A percentile compares a stretch with the other conserved stretches of the same genome.
Conservation (phyloP, 1,140 invertebrate species). For the Atta cephalotes region DNA sequence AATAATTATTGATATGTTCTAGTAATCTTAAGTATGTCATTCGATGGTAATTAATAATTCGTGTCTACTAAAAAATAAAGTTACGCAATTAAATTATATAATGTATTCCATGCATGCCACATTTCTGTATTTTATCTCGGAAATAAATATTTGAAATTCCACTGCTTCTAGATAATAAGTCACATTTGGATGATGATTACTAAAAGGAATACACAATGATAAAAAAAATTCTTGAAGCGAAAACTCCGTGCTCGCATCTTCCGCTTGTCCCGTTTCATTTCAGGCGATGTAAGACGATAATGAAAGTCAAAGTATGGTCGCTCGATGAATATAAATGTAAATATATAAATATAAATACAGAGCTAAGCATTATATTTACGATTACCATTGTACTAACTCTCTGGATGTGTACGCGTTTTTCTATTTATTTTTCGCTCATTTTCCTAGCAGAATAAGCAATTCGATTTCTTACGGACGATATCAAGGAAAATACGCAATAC, state of each 20-base stretch:
- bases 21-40: neutral
- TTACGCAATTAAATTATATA: neutral
- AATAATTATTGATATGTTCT: neutral
- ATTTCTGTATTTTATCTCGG: neutral
- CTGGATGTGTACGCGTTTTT: neutral
- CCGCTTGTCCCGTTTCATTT: neutral
- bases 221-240: slow-evolving; percentile 2
- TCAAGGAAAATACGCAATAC: neutral
- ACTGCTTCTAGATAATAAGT: neutral
- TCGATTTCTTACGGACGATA: neutral
- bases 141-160: neutral
- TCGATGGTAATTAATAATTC: no score
- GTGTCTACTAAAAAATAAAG: neutral
- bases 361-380: neutral
- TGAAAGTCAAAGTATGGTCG: slow-evolving; percentile 2
- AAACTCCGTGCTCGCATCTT: neutral
- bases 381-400: slow-evolving; percentile 29
- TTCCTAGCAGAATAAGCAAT: neutral
- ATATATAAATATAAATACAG: neutral
- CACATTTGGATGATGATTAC: neutral
- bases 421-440: no score
- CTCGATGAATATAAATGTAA: neutral
- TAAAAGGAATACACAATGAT: neutral
- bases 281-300: neutral
- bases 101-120: neutral